Evolutionary conservation across 2,113 vertebrate genomes (phyloP).

Genomic region (Octodon degus): DNA sequence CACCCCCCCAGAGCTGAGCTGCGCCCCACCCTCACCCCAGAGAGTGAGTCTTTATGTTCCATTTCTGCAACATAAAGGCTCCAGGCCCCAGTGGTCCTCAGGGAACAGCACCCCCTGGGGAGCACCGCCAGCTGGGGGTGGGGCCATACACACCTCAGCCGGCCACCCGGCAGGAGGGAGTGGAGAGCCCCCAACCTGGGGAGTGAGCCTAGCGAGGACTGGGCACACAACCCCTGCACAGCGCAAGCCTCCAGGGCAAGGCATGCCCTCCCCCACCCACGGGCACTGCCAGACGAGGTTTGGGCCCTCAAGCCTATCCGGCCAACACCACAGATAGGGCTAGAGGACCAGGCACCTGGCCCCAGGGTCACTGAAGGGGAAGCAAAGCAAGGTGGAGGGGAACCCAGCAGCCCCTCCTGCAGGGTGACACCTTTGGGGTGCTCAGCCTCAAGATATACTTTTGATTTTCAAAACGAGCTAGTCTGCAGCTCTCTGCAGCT

Average conservation of each 20-base stretch:
- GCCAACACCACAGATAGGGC: neutral
- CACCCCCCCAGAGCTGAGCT: neutral
- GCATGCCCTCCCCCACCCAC: neutral
- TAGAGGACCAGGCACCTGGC: fast-evolving
- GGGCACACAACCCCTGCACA: neutral
- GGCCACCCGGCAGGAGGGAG: neutral
- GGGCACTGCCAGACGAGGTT: too few relatives aligned
- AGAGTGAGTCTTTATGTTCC: neutral
- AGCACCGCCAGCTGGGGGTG: neutral
- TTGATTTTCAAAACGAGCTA: neutral
- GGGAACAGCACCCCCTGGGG: neutral
- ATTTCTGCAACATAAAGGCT: neutral
- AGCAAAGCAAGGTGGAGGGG: neutral
- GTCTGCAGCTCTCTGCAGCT: fast-evolving
- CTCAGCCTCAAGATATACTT: neutral
- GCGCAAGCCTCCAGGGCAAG: neutral
- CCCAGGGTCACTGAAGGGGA: neutral
- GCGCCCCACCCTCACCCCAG: neutral
- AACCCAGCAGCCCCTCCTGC: fast-evolving
- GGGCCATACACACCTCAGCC: neutral
- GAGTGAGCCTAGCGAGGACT: neutral
- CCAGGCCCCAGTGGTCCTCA: neutral
- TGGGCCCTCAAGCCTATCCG: fast-evolving
- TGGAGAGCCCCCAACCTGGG: neutral
- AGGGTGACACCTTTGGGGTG: fast-evolving